Base-by-base conservation (phyloP, 2,113 vertebrate genomes). In the Psettodes erumei region DNA sequence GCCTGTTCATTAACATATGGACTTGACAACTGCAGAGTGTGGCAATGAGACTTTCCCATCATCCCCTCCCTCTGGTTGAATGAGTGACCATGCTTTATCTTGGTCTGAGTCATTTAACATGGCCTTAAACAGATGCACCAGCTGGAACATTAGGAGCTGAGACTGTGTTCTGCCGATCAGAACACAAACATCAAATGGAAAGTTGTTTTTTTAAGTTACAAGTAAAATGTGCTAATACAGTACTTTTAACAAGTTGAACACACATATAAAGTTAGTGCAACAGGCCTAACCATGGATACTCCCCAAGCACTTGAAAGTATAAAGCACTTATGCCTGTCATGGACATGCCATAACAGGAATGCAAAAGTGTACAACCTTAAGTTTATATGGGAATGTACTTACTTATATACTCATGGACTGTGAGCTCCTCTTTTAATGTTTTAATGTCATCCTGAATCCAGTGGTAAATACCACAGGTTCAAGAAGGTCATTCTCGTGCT, bases 91-190 rank as follows among this genome's bases (percentile, higher is more conserved):
- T 75, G 54, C 38, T 50, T 51, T 28, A 48, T 48, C 48, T 56
- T 8, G 11, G 32, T 56, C 54, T 19, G 32, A 64, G 45, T 32
- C 64, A 79, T 2, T 68, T 40, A 40, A 53, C 38, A 54, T 64
- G 72, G 69, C 65, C 73, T 80, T 19, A 63, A 75, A 60, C 47
- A 43, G 71, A 48, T 61, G 58, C 50, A 62, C 32, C 27, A 27
- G 63, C 33, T 72, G 51, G 40, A 55, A 74, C 13, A 50, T 27
- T 30, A 13, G 32, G 19, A 54, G 40, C 23, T 2, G 19, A 32
- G 27, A 15, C 12, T 13, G 53, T 28, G 25, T 21, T 48, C 58
- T 63, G 38, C 21, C n/a, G 25, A 58, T 27, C 23, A 62, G 60
- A 68, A 33, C 13, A 53, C 35, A 72, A n/a, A n/a, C n/a, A n/a